Percentiles rank a stretch among this genome's conserved stretches.
Conservation (phyloP, 2,797 vertebrate species). For the Cyprinodon diabolis region DNA sequence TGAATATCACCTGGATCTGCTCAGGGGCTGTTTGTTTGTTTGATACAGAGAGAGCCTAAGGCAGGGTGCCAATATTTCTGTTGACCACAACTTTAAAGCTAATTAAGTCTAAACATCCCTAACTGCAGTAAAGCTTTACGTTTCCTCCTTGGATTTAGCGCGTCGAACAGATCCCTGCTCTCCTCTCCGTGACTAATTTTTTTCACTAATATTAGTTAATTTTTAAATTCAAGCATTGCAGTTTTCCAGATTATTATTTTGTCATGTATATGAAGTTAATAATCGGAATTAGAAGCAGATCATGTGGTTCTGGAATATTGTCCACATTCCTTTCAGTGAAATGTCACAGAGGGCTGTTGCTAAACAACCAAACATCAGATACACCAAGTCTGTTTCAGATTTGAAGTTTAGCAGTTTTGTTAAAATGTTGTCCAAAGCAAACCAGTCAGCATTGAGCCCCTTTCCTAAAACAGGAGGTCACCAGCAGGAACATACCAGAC, state of each 20-base stretch:
- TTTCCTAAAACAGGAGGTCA: constrained; percentile 37
- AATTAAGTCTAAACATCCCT: no score
- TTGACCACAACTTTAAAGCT: no score
- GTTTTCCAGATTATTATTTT: background rate
- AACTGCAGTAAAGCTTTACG: no score
- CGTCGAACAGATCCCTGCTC: no score
- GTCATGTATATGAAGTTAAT: background rate
- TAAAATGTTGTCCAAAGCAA: constrained; percentile 8
- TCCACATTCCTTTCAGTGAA: constrained; percentile 8
- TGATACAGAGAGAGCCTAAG: no score
- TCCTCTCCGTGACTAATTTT: no score
- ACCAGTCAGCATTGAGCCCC: background rate
- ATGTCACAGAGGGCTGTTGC: constrained; percentile 12
- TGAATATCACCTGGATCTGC: no score
- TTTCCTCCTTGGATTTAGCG: no score
- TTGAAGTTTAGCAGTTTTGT: constrained; percentile 11
- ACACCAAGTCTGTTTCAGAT: constrained; percentile 9
- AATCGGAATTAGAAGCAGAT: background rate
- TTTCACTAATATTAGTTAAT: background rate
- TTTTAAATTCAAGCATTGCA: background rate
- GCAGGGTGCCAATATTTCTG: no score
- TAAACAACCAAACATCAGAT: constrained; percentile 22
- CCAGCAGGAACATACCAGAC: constrained; percentile 64
- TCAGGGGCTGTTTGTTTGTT: no score
- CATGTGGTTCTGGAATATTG: background rate